These are phyloP conservation scores for Riptortus pedestris DNA, from an alignment of 1,140 invertebrate species.

Conservation along the genomic window DNA sequence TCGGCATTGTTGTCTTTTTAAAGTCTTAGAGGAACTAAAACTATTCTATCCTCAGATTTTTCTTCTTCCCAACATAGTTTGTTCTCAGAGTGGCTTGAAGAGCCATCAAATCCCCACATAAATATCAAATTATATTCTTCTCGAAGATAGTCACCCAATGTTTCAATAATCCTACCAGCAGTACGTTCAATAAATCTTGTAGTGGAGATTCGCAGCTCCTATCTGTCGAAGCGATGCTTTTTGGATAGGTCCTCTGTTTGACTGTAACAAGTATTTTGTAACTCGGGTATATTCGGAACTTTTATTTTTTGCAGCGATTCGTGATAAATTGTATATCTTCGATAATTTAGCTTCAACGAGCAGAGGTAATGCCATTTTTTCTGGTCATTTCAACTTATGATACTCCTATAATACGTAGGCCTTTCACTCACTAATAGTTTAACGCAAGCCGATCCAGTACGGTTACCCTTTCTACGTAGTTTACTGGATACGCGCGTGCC, in stretches of 20 bases:
- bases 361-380: not conserved
- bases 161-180: not conserved
- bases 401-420: not conserved
- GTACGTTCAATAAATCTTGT: not conserved
- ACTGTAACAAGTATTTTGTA: not conserved
- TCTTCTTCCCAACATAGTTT: not conserved
- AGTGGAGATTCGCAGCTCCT: not conserved
- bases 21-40: not conserved
- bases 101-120: not conserved
- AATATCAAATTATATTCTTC: not conserved
- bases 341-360: not conserved
- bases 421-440: not conserved
- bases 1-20: not conserved
- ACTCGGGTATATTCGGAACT: not conserved
- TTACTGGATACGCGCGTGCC: not conserved
- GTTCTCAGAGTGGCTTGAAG: not conserved
- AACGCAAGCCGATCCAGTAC: not conserved
- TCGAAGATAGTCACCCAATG: not conserved
- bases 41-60: not conserved
- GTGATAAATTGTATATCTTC: not conserved
- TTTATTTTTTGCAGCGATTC: not conserved
- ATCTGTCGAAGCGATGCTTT: not conserved
- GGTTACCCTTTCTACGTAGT: not conserved
- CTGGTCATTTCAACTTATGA: not conserved
- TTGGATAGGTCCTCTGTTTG: not conserved